Base-by-base conservation (phyloP, 2,113 vertebrate genomes). In the Heterochromis multidens region DNA sequence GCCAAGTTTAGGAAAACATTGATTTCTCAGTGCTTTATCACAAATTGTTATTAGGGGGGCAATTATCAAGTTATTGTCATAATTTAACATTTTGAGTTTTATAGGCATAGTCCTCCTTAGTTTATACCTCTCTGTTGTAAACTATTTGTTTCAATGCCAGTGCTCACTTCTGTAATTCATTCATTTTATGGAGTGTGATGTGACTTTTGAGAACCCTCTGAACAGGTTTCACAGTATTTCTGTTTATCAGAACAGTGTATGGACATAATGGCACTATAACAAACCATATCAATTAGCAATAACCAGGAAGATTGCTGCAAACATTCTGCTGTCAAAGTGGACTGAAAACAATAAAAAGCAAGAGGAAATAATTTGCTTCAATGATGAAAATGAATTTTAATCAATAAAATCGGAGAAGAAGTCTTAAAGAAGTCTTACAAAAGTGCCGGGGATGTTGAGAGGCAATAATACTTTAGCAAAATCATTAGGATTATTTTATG, bases 1-100 rank as follows among this genome's bases (percentile, higher is more conserved):
- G 83, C 78, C 77, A 88, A 59, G 31, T 77, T 85, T 23, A 85
- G 81, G 54, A 81, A 84, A 43, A 76, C 13, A 52, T 23, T 43
- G 59, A 78, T 74, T 74, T 74, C 46, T 74, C 27, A 54, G 46
- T 54, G 19, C 46, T 33, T 74, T 54, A 54, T 74, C 27, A 74
- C 46, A 54, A 54, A 54, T 74, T 54, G 46, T 54, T 74, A 74
- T 74, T 46, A 54, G 52, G n/a, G 63, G 70, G 27, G 33, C 46
- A 54, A 74, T 33, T 54, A 29, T 49, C 46, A 31, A 33, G 70
- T 46, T 49, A 54, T 33, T 54, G 19, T 31, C 46, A 54, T 27
- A 70, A 70, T 46, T 12, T 70, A 49, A 70, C 40, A 43, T 70
- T 70, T 27, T 31, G 67, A 74, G 43, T 31, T 29, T 52, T 21